Percentiles rank a stretch among this genome's conserved stretches.
These are phyloP conservation scores for Anthoscopus minutus DNA, from an alignment of 2,113 vertebrate species.

Conservation along the genomic window DNA sequence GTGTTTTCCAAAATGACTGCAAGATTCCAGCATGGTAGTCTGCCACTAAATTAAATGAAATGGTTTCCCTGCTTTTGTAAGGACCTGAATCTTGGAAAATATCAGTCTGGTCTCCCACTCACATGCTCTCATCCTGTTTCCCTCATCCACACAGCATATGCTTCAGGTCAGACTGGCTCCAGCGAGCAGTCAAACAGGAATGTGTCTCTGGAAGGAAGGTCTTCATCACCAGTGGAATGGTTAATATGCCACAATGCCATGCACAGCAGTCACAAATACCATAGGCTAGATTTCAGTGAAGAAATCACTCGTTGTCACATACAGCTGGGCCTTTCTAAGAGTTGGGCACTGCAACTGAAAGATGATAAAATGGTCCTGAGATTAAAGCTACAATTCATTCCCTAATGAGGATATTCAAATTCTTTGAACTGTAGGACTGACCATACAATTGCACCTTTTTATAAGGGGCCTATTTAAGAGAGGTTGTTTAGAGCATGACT, in stretches of 20 bases:
- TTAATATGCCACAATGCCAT: background rate
- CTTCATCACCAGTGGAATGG: background rate
- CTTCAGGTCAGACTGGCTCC: background rate
- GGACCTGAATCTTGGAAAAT: background rate
- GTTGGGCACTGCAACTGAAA: background rate
- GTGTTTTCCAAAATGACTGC: slow-evolving; percentile 16
- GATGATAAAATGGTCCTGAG: background rate
- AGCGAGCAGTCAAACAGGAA: background rate
- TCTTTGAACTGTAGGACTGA: background rate
- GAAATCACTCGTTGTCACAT: background rate
- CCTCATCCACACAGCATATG: background rate
- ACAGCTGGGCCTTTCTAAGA: background rate
- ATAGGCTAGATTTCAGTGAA: background rate
- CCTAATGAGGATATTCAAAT: background rate
- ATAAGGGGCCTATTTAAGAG: background rate
- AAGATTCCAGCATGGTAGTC: background rate
- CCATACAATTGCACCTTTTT: background rate
- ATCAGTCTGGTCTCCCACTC: background rate
- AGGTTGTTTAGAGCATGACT: background rate
- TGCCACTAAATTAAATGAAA: background rate
- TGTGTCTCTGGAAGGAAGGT: background rate
- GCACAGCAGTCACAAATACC: background rate
- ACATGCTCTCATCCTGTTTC: background rate
- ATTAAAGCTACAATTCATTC: background rate
- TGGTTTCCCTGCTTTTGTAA: background rate